phyloP scores from a whole-genome alignment of 1,140 invertebrate genomes.

The Drosophila pseudoananassae region DNA sequence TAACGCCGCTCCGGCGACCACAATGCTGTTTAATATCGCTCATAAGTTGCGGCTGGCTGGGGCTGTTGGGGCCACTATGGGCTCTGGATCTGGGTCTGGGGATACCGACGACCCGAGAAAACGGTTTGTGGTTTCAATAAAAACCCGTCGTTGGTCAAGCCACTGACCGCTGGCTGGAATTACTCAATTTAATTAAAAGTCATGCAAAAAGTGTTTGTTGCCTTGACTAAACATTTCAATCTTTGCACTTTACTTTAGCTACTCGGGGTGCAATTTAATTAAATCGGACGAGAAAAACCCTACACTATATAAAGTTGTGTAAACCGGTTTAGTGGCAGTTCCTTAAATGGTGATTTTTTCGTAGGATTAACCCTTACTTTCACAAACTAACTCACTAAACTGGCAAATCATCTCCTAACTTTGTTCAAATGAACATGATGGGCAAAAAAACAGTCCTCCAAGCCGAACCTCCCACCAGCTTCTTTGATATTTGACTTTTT shows the following conservation, averaged over 20 bases:
- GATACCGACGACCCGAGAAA: conserved; percentile 5
- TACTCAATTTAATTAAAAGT: conserved; percentile 68
- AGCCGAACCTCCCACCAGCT: neutral
- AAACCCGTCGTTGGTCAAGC: conserved; percentile 15
- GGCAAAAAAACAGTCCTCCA: conserved; percentile 15
- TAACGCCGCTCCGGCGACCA: conserved; percentile 49
- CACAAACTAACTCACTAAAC: neutral
- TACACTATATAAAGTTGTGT: conserved; percentile 3
- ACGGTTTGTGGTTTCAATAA: conserved; percentile 52
- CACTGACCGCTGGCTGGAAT: conserved; percentile 39
- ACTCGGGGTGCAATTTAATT: conserved; percentile 20
- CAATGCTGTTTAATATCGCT: conserved; percentile 57
- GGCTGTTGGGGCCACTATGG: neutral
- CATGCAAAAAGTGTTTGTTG: conserved; percentile 17
- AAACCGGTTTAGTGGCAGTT: neutral
- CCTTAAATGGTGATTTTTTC: neutral
- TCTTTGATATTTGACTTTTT: conserved; percentile 16
- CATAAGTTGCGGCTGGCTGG: conserved; percentile 22
- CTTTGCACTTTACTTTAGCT: neutral
- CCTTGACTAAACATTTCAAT: conserved; percentile 11
- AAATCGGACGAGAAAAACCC: conserved; percentile 8
- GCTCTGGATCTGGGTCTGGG: neutral
- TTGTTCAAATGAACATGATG: neutral
- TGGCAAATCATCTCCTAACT: conserved; percentile 16
- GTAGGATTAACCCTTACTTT: conserved; percentile 15